A percentile compares a stretch with the other conserved stretches of the same genome.
Evolutionary conservation across 2,888 invertebrate genomes (phyloP).

Genomic region (Pheosia gnoma): DNA sequence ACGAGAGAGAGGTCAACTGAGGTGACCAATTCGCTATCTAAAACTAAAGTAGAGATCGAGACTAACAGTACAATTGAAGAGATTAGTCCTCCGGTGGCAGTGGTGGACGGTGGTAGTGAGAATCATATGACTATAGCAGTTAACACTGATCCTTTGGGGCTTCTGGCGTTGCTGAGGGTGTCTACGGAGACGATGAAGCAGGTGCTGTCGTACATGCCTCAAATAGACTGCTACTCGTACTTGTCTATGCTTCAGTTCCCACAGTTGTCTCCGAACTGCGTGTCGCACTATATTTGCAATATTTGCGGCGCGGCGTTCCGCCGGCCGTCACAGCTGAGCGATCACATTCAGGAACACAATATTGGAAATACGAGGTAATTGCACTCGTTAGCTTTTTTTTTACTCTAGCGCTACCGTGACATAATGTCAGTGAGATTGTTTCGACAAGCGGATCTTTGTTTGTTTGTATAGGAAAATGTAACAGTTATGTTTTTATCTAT

Average conservation of each 20-base stretch:
- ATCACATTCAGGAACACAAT: conserved; percentile 64
- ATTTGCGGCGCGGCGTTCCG: conserved; percentile 65
- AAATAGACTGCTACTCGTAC: conserved; percentile 54
- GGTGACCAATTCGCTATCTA: conserved; percentile 52
- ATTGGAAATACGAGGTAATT: conserved; percentile 59
- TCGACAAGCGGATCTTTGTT: background rate
- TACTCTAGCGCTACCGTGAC: conserved; percentile 5
- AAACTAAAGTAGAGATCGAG: conserved; percentile 1
- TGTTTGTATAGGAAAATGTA: background rate
- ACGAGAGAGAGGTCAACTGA: conserved; percentile 63
- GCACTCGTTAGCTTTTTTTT: conserved; percentile 14
- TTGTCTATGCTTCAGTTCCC: conserved; percentile 45
- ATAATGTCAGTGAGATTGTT: conserved; percentile 9
- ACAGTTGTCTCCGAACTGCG: conserved; percentile 15
- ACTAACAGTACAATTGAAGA: conserved; percentile 28
- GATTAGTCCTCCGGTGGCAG: conserved; percentile 14
- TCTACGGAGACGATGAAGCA: conserved; percentile 61
- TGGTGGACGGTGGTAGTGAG: conserved; percentile 7
- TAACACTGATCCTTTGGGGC: conserved; percentile 72
- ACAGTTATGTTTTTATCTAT: background rate
- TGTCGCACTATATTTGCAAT: conserved; percentile 58
- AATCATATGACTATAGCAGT: conserved; percentile 59
- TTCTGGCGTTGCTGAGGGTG: conserved; percentile 57
- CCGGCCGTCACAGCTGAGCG: conserved; percentile 58
- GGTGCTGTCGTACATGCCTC: conserved; percentile 60